A percentile compares a stretch with the other conserved stretches of the same genome.
phyloP scores from a whole-genome alignment of 2,888 invertebrate genomes.

The Tridacna gigas region DNA sequence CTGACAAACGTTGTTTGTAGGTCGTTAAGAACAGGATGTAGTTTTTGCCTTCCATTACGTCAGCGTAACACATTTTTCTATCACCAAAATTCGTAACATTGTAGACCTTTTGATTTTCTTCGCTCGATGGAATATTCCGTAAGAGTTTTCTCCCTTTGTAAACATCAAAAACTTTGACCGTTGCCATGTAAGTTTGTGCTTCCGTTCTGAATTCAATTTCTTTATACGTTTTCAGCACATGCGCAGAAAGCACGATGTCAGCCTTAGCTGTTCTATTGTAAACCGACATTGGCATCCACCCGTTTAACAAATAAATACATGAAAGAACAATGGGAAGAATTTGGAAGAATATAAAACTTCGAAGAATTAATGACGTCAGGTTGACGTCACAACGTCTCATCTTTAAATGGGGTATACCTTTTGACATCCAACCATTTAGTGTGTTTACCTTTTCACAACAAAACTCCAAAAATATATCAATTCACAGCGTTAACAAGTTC shows the following conservation, averaged over 20 bases:
- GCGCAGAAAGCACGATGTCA: slow-evolving; percentile 77
- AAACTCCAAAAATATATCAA: too few relatives aligned
- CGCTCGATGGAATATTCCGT: slow-evolving; percentile 54
- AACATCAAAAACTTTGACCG: slow-evolving; percentile 74
- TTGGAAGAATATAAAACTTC: slow-evolving; percentile 52
- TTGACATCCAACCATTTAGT: too few relatives aligned
- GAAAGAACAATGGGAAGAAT: slow-evolving; percentile 64
- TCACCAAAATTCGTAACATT: slow-evolving; percentile 84
- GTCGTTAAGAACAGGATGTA: slow-evolving; percentile 83
- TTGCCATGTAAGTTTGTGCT: slow-evolving; percentile 79
- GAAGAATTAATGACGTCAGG: slow-evolving; percentile 52
- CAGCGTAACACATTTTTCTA: slow-evolving; percentile 82
- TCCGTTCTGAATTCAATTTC: slow-evolving; percentile 65
- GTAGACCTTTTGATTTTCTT: slow-evolving; percentile 65
- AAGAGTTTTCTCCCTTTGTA: slow-evolving; percentile 73
- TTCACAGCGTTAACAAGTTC: too few relatives aligned
- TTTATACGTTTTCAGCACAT: slow-evolving; percentile 76
- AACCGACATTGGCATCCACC: slow-evolving; percentile 81
- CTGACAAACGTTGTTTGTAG: slow-evolving; percentile 79
- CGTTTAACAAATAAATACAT: slow-evolving; percentile 82
- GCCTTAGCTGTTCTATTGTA: slow-evolving; percentile 77
- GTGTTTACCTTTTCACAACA: too few relatives aligned
- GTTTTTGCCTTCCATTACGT: slow-evolving; percentile 76
- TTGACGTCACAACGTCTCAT: slow-evolving; percentile 58
- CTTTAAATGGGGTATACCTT: not conserved